Conservation (phyloP, 2,113 vertebrate genomes). For the Vimba vimba region DNA sequence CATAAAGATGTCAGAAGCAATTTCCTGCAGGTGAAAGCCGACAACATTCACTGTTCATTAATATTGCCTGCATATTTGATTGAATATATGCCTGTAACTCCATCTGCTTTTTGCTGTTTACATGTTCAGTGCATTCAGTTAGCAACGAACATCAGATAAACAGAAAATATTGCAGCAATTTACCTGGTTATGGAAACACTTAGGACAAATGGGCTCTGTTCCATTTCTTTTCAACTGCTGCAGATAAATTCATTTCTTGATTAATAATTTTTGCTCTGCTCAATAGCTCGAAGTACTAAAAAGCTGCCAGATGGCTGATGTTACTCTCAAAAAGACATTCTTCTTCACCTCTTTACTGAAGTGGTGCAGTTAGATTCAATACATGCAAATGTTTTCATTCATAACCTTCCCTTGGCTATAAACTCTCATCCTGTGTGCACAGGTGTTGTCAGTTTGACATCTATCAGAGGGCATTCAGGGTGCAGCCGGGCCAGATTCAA, state of each 20-base stretch:
- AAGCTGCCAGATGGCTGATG: neutral
- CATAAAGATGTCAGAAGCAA: neutral
- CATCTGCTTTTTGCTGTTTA: neutral
- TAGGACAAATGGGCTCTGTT: neutral
- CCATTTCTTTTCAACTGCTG: neutral
- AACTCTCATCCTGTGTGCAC: slow-evolving; percentile 57
- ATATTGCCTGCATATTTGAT: neutral
- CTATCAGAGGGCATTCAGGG: slow-evolving; percentile 77
- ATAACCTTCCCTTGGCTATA: neutral
- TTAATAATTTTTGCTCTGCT: neutral
- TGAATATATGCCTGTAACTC: neutral
- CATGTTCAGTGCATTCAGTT: neutral
- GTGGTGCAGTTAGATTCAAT: neutral
- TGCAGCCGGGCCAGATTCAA: slow-evolving; percentile 64
- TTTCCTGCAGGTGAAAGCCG: neutral
- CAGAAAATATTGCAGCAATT: neutral
- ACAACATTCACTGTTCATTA: neutral
- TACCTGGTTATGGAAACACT: neutral
- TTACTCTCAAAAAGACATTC: neutral
- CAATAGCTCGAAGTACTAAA: neutral
- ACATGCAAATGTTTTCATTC: neutral
- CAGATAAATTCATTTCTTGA: neutral
- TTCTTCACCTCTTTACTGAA: neutral
- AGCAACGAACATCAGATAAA: neutral
- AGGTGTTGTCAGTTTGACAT: slow-evolving; percentile 73